Evolutionary conservation across 2,888 invertebrate genomes (phyloP).

Genomic region (Phymatocera aterrima): DNA sequence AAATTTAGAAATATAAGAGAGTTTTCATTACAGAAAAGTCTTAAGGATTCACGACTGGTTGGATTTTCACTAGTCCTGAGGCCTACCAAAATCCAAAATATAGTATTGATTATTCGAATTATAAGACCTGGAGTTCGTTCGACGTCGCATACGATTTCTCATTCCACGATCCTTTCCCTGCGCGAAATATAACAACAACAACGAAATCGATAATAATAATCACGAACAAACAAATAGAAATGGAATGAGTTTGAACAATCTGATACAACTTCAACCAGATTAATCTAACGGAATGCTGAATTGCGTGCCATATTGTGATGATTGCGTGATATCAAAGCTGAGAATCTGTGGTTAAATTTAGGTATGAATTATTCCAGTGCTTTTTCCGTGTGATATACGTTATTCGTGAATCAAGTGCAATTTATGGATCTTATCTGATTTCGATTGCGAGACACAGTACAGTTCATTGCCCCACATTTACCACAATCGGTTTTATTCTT

Average conservation of each 20-base stretch:
- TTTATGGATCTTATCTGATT: conserved; percentile 1
- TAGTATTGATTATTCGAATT: conserved; percentile 10
- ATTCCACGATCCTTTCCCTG: not conserved
- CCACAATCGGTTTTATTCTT: too few species aligned
- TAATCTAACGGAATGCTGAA: not conserved
- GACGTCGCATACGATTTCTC: not conserved
- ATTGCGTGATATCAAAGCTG: conserved; percentile 5
- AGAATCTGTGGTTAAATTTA: conserved; percentile 18
- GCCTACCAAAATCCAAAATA: not conserved
- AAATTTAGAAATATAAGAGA: too few species aligned
- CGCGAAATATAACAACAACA: not conserved
- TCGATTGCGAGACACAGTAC: not conserved
- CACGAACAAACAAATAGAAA: not conserved
- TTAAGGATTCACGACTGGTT: too few species aligned
- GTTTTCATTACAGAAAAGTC: too few species aligned
- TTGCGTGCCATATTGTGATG: conserved; percentile 1
- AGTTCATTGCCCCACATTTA: not conserved
- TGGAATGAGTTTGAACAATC: not conserved
- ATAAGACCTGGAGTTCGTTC: not conserved
- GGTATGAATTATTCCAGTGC: conserved; percentile 17
- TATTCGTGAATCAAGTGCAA: not conserved
- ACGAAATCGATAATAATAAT: too few species aligned
- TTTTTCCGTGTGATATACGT: too few species aligned
- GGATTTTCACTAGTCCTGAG: too few species aligned
- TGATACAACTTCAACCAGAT: not conserved